Conservation (phyloP, 1,140 invertebrate genomes). For the Stenopsyche tienmushanensis region DNA sequence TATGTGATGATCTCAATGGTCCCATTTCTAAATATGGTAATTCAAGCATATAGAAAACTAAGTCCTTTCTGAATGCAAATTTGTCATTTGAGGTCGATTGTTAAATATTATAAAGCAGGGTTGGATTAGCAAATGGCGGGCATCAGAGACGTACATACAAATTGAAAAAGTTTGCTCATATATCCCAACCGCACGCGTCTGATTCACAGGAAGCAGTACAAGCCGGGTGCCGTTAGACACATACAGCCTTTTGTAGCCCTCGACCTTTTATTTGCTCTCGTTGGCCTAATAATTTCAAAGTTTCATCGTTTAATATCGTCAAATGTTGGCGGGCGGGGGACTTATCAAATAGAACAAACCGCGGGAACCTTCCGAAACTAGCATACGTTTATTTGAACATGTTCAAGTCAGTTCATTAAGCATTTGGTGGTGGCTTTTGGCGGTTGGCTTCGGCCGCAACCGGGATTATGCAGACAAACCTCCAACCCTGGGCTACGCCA, state of each 20-base stretch:
- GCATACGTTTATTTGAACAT: constrained; percentile 17
- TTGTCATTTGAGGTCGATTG: too few relatives aligned
- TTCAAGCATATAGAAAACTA: too few relatives aligned
- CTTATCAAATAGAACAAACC: constrained; percentile 23
- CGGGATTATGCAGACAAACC: background rate
- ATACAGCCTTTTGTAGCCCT: background rate
- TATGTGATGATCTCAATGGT: too few relatives aligned
- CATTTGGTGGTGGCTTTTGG: constrained; percentile 24
- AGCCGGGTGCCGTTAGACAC: too few relatives aligned
- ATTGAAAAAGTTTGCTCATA: constrained; percentile 27
- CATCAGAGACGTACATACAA: background rate
- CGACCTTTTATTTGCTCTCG: constrained; percentile 7
- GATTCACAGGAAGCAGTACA: background rate
- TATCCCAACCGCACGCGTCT: background rate
- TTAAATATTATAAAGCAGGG: too few relatives aligned
- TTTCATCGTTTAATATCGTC: constrained; percentile 15
- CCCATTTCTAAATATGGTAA: too few relatives aligned
- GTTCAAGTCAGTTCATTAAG: constrained; percentile 27
- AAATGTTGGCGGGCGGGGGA: constrained; percentile 9
- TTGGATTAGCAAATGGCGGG: background rate
- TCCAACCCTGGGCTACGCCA: background rate
- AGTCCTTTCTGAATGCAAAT: too few relatives aligned
- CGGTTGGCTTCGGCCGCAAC: too few relatives aligned
- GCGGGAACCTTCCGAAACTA: constrained; percentile 4
- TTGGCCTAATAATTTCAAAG: constrained; percentile 22